A percentile compares a stretch with the other conserved stretches of the same genome.
Evolutionary conservation across 2,113 vertebrate species (phyloP).

Genomic region (Syngnathus typhle): DNA sequence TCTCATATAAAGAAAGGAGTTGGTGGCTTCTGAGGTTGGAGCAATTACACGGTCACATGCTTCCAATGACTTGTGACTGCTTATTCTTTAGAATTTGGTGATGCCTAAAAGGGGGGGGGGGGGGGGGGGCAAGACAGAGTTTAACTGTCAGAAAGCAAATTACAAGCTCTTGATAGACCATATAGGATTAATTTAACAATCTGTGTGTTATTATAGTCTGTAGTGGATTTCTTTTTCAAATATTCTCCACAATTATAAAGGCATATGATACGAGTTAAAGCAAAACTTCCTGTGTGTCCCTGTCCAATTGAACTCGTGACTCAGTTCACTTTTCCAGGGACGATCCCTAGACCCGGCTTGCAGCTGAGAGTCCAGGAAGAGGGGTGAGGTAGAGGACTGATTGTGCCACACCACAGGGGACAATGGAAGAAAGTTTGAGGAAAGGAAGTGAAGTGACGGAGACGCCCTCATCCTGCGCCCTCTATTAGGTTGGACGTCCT

Average conservation of each 20-base stretch:
- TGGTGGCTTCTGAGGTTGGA: constrained; percentile 5
- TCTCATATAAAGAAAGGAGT: constrained; percentile 3
- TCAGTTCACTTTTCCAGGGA: background rate
- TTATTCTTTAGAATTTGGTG: constrained; percentile 38
- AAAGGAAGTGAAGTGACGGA: background rate
- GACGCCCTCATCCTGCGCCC: background rate
- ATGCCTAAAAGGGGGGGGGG: constrained; percentile 20
- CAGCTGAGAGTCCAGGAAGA: constrained; percentile 1
- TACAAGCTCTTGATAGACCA: background rate
- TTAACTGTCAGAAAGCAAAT: constrained; percentile 27
- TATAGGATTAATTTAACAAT: background rate
- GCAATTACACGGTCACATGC: constrained; percentile 28
- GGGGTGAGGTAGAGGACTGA: constrained; percentile 3
- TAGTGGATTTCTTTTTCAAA: too few relatives aligned
- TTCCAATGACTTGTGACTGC: constrained; percentile 26
- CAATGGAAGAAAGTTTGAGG: constrained; percentile 2
- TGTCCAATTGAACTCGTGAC: background rate
- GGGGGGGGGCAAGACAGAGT: background rate
- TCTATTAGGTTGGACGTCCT: background rate
- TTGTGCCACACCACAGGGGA: background rate
- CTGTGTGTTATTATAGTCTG: too few relatives aligned
- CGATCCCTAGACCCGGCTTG: background rate
- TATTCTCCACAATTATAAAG: background rate
- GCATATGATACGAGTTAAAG: constrained; percentile 1
- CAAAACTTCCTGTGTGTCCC: constrained; percentile 1